A percentile compares a stretch with the other conserved stretches of the same genome.
Evolutionary conservation across 2,797 vertebrate genomes (phyloP).

Genomic region (Spondyliosoma cantharus): DNA sequence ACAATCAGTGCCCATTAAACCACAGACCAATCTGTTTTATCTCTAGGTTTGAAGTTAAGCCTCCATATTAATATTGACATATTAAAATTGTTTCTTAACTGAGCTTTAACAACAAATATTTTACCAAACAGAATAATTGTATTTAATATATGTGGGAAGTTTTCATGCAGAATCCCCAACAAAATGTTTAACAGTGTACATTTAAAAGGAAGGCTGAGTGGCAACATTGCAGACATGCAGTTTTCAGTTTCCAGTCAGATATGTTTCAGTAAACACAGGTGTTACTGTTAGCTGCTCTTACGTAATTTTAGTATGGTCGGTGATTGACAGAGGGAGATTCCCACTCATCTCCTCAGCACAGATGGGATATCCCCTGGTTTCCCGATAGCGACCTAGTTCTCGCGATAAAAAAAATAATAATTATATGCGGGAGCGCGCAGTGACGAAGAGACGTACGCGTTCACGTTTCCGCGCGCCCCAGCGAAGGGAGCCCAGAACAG

Average conservation of each 20-base stretch:
- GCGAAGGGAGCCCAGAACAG: constrained; percentile 43
- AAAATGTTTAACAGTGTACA: neutral
- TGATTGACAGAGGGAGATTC: constrained; percentile 31
- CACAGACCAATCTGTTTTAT: too few relatives aligned
- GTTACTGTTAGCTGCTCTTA: neutral
- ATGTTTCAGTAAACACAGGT: neutral
- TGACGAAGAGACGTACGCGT: constrained; percentile 63
- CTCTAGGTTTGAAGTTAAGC: too few relatives aligned
- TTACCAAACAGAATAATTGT: neutral
- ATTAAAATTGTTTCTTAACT: neutral
- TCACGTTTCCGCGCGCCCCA: constrained; percentile 55
- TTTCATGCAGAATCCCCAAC: neutral
- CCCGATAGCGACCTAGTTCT: constrained; percentile 39
- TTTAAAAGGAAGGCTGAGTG: too few relatives aligned
- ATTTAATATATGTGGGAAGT: neutral
- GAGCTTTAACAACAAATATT: neutral
- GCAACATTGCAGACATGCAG: too few relatives aligned
- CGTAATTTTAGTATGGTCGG: neutral
- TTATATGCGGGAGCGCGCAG: constrained; percentile 37
- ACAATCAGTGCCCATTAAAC: too few relatives aligned
- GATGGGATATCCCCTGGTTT: constrained; percentile 57
- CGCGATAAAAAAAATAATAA: constrained; percentile 71
- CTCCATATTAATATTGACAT: too few relatives aligned
- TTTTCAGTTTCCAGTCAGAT: too few relatives aligned
- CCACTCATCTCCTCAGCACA: neutral